Evolutionary conservation across 2,888 invertebrate species (phyloP).

Genomic region (Standfussiana lucernea): DNA sequence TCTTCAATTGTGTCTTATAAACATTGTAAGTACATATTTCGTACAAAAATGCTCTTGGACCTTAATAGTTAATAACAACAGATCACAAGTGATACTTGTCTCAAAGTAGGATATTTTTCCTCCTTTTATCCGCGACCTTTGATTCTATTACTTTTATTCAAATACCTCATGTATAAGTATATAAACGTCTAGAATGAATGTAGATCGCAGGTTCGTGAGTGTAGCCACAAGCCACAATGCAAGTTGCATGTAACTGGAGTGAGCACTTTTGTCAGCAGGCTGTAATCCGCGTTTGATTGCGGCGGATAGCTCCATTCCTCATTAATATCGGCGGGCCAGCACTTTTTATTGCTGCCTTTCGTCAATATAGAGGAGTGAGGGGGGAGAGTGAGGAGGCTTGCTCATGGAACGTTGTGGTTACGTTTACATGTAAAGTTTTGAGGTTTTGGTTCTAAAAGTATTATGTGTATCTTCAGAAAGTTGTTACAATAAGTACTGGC

Average conservation of each 20-base stretch:
- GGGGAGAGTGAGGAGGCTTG: slow-evolving; percentile 3
- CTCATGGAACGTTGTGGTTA: slow-evolving; percentile 15
- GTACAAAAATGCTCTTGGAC: neutral
- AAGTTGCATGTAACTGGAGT: slow-evolving; percentile 31
- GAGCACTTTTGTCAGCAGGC: slow-evolving; percentile 71
- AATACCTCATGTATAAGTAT: neutral
- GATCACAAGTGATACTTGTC: neutral
- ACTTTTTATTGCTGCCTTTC: slow-evolving; percentile 60
- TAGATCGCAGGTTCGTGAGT: slow-evolving; percentile 15
- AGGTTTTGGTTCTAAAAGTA: neutral
- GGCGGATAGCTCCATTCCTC: slow-evolving; percentile 68
- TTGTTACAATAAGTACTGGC: neutral
- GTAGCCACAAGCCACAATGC: slow-evolving; percentile 59
- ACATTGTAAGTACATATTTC: neutral
- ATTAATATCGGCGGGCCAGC: slow-evolving; percentile 68
- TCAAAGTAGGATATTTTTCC: neutral
- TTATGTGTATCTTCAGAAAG: neutral
- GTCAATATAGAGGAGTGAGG: slow-evolving; percentile 34
- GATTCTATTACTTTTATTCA: neutral
- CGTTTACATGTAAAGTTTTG: neutral
- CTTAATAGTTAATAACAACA: neutral
- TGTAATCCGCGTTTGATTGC: slow-evolving; percentile 78
- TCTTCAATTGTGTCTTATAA: neutral
- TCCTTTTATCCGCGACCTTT: neutral
- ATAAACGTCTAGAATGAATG: neutral